phyloP scores from a whole-genome alignment of 2,888 invertebrate genomes.

The Byasa hedistus region DNA sequence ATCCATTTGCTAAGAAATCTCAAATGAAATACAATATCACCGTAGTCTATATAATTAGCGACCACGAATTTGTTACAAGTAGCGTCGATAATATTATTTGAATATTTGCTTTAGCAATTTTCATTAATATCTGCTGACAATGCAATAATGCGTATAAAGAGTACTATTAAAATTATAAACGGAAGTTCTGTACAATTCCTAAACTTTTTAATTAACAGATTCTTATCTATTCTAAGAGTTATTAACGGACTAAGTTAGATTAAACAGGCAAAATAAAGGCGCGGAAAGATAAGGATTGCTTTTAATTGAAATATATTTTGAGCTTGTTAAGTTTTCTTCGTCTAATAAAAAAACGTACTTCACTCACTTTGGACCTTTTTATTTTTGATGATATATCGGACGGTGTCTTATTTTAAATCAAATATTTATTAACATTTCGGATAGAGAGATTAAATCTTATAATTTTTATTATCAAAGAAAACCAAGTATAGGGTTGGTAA shows the following conservation, averaged over 20 bases:
- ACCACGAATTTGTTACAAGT: no score
- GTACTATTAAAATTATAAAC: constrained; percentile 3
- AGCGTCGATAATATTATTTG: no score
- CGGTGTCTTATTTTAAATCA: no score
- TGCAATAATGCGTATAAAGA: neutral
- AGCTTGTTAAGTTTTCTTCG: neutral
- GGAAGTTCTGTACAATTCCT: constrained; percentile 12
- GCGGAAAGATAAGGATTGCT: constrained; percentile 23
- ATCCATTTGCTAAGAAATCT: no score
- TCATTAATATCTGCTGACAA: no score
- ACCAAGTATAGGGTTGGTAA: neutral
- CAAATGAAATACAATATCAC: no score
- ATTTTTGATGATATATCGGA: no score
- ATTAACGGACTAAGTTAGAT: constrained; percentile 28
- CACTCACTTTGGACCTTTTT: neutral
- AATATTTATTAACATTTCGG: no score
- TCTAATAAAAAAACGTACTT: neutral
- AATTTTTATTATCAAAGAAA: neutral
- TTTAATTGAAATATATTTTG: constrained; percentile 25
- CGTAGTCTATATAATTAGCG: no score
- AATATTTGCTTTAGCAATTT: no score
- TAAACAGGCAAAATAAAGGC: constrained; percentile 26
- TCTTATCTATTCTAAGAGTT: constrained; percentile 25
- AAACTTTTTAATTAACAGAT: constrained; percentile 30
- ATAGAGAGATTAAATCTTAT: no score